phyloP scores from a whole-genome alignment of 2,888 invertebrate species.

The Agrotis clavis region DNA sequence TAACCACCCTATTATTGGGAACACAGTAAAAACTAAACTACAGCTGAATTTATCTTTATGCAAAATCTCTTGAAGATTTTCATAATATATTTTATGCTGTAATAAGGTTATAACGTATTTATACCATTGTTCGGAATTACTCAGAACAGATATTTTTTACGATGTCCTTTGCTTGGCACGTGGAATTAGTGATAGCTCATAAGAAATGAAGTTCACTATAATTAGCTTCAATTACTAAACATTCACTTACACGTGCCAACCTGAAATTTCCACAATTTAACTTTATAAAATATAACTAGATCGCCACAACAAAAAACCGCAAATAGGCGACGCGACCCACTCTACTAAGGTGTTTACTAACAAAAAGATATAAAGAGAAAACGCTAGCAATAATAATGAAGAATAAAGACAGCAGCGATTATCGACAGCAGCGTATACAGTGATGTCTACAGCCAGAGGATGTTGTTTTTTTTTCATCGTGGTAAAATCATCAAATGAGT shows the following conservation, averaged over 20 bases:
- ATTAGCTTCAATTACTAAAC: neutral
- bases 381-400: too few species aligned
- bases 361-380: too few species aligned
- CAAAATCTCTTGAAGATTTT: neutral
- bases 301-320: too few species aligned
- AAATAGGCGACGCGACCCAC: too few species aligned
- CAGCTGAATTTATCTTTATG: neutral
- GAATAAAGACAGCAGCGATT: too few species aligned
- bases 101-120: conserved; percentile 19
- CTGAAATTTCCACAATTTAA: neutral
- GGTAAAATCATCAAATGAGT: too few species aligned
- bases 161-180: conserved; percentile 26
- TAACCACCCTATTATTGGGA: neutral
- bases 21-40: neutral
- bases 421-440: neutral
- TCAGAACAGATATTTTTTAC: neutral
- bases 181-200: conserved; percentile 30
- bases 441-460: neutral
- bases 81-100: conserved; percentile 27
- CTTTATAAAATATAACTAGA: too few species aligned
- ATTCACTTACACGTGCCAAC: neutral
- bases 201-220: conserved; percentile 4
- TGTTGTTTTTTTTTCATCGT: too few species aligned
- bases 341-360: too few species aligned
- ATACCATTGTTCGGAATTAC: conserved; percentile 33